Conservation (phyloP, 2,113 vertebrate genomes). For the Sphyrna mokarran region DNA sequence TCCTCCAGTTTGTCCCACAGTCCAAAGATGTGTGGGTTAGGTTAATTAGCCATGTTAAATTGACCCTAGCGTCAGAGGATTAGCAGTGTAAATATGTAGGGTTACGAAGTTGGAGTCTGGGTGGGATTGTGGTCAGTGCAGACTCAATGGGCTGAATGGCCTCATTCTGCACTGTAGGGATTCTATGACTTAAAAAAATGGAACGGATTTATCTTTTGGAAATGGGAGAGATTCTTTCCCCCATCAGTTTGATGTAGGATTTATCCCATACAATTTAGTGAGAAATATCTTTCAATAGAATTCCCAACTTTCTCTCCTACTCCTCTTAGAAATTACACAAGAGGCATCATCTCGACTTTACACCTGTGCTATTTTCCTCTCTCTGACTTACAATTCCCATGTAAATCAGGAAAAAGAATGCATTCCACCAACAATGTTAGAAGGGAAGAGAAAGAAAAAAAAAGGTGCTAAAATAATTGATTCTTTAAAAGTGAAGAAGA, state of each 20-base stretch:
- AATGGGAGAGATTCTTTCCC: neutral
- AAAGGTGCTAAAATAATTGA: neutral
- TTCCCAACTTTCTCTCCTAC: neutral
- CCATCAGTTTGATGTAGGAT: neutral
- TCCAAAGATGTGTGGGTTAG: no score
- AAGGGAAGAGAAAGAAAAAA: neutral
- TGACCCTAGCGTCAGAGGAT: no score
- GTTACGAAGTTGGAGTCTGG: no score
- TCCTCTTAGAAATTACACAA: neutral
- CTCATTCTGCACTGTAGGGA: no score
- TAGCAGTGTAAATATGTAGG: no score
- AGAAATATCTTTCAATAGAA: neutral
- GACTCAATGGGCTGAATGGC: no score
- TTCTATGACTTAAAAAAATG: neutral
- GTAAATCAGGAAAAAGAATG: neutral
- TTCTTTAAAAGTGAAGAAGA: slow-evolving; percentile 14
- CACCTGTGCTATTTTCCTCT: neutral
- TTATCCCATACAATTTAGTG: neutral
- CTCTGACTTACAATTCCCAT: no score
- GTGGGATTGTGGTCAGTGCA: no score
- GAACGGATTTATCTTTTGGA: neutral
- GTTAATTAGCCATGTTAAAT: no score
- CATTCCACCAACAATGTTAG: neutral
- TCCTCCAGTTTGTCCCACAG: no score
- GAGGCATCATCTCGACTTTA: neutral